A percentile compares a stretch with the other conserved stretches of the same genome.
phyloP scores from a whole-genome alignment of 2,888 invertebrate genomes.

The Micoletzkya japonica region DNA sequence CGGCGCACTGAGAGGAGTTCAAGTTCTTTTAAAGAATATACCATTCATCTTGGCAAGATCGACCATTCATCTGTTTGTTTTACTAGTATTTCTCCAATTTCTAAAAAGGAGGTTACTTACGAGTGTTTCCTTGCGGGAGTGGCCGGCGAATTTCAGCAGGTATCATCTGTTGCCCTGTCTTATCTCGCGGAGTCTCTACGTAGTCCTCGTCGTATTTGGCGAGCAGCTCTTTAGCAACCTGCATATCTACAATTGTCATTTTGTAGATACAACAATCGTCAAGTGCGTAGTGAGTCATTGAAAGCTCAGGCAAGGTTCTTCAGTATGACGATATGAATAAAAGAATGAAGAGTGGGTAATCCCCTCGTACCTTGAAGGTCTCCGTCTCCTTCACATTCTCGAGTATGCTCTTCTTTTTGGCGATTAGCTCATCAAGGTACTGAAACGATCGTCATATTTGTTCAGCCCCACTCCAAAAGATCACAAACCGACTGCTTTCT shows the following conservation, averaged over 20 bases:
- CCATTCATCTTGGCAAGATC: too few relatives aligned
- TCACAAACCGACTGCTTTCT: constrained; percentile 23
- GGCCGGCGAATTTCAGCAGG: too few relatives aligned
- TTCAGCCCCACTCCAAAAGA: not conserved
- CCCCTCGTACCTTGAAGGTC: constrained; percentile 77
- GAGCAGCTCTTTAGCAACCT: constrained; percentile 82
- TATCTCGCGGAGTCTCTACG: not conserved
- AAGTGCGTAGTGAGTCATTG: not conserved
- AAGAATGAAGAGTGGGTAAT: not conserved
- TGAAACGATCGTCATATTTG: constrained; percentile 15
- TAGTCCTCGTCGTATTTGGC: constrained; percentile 78
- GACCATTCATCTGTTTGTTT: too few relatives aligned
- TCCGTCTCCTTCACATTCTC: constrained; percentile 96
- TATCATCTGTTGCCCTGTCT: too few relatives aligned
- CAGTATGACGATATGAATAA: not conserved
- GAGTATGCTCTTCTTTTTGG: constrained; percentile 71
- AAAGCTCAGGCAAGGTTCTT: not conserved
- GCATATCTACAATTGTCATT: not conserved
- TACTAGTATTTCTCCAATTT: too few relatives aligned
- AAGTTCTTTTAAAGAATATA: too few relatives aligned
- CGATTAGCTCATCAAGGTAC: constrained; percentile 36
- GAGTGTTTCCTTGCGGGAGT: too few relatives aligned
- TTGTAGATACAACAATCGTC: not conserved
- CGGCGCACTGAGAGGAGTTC: too few relatives aligned
- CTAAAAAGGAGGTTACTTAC: too few relatives aligned